Percentiles rank a stretch among this genome's conserved stretches.
These are phyloP conservation scores for Brachionus manjavacas DNA, from an alignment of 1,140 invertebrate genomes.

Conservation along the genomic window DNA sequence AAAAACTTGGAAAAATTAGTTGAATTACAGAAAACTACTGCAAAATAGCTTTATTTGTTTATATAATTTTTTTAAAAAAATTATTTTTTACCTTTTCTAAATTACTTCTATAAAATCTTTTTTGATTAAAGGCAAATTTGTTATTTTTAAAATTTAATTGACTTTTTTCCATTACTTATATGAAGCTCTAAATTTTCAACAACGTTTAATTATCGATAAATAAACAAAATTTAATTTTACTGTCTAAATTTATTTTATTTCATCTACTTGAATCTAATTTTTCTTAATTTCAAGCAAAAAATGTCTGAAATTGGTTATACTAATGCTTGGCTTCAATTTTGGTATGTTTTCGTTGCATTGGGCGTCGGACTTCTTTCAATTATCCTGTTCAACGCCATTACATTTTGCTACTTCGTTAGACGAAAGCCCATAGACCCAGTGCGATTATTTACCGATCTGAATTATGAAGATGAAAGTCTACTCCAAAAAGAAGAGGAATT, in stretches of 20 bases:
- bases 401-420: constrained; percentile 26
- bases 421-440: constrained; percentile 23
- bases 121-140: neutral
- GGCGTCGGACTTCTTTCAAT: constrained; percentile 11
- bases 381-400: constrained; percentile 23
- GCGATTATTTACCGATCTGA: constrained; percentile 6
- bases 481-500: neutral
- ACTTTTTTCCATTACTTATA: neutral
- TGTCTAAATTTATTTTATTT: neutral
- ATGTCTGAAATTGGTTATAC: constrained; percentile 34
- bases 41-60: neutral
- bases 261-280: neutral
- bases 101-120: neutral
- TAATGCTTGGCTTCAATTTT: constrained; percentile 2
- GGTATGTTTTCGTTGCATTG: constrained; percentile 31
- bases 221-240: neutral
- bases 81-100: neutral
- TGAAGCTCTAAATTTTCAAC: neutral
- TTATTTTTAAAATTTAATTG: neutral
- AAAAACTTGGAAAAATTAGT: too few relatives aligned
- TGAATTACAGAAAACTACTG: too few relatives aligned
- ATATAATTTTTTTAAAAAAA: neutral
- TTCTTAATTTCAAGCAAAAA: neutral
- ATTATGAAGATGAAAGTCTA: neutral
- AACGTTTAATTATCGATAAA: neutral